Base-by-base conservation (phyloP, 1,140 invertebrate genomes). In the Liolophura sinensis region DNA sequence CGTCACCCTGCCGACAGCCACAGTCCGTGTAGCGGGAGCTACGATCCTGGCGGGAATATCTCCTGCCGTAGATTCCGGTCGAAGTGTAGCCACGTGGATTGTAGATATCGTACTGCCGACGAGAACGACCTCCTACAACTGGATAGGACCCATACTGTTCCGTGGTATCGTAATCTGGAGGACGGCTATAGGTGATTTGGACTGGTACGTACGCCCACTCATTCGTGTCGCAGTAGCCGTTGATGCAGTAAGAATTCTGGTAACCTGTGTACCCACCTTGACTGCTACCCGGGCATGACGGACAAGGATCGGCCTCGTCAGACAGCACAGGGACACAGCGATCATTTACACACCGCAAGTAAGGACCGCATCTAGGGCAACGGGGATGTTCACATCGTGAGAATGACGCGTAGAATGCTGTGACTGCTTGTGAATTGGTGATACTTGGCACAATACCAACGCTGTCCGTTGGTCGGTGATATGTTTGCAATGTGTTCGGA, bases 141-240 rank as follows among this genome's bases (percentile, higher is more conserved):
- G 75, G 75, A 65, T 66, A 80, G 1, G 77, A 77, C 5, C 40
- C n/a, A 59, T 76, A 78, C 16, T 50, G 60, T 40, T 9, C 51
- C 3, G 3, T 20, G 24, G 51, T 12, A 11, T 56, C 55, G 56
- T 67, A 76, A 20, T 75, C 73, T 3, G 74, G 71, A 9, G 78
- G 74, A 52, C 78, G 50, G 56, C 70, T 65, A 48, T 65, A 68
- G 15, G 76, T 72, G 20, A 80, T 71, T 61, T 76, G 71, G 0
- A 80, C 76, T 1, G 78, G 78, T 15, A 80, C 61, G 61, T 77
- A 77, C 12, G 74, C 73, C 78, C 78, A 80, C 49, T 73, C 61
- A 49, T 71, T 69, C 1, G 69, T 74, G 63, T 80, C 76, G 65
- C 73, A 77, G 50, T 58, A 57, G 15, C 73, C 72, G 56, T 80